A percentile compares a stretch with the other conserved stretches of the same genome.
phyloP scores from a whole-genome alignment of 1,140 invertebrate genomes.

The Cydia fagiglandana region DNA sequence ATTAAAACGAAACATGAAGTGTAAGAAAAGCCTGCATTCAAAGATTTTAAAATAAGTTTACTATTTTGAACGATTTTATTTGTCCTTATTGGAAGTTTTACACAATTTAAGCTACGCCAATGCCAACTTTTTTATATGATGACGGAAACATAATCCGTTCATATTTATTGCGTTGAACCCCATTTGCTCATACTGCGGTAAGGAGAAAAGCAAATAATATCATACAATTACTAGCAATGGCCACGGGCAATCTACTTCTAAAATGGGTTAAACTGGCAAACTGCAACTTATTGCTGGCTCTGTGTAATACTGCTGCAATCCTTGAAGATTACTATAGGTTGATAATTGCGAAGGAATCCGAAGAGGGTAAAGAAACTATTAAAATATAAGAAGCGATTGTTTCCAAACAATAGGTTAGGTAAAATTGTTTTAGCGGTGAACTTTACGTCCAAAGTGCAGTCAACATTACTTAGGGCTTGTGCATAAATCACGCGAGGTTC shows the following conservation, averaged over 20 bases:
- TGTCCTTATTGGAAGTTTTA: too few relatives aligned
- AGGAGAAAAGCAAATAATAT: constrained; percentile 11
- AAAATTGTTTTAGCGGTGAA: not conserved
- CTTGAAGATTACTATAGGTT: constrained; percentile 18
- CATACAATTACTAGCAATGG: constrained; percentile 20
- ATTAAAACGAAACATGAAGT: too few relatives aligned
- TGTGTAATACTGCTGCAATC: constrained; percentile 20
- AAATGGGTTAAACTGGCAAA: constrained; percentile 21
- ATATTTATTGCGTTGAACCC: not conserved
- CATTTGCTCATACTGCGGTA: not conserved
- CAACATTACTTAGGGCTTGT: too few relatives aligned
- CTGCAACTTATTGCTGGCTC: constrained; percentile 13
- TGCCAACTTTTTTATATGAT: too few relatives aligned
- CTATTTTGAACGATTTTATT: too few relatives aligned
- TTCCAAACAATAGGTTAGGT: constrained; percentile 1
- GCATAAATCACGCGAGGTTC: too few relatives aligned
- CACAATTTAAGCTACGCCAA: too few relatives aligned
- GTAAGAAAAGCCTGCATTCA: not conserved
- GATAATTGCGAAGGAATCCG: constrained; percentile 8
- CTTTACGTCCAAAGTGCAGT: not conserved
- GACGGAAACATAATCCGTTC: too few relatives aligned
- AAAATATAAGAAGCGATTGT: constrained; percentile 16
- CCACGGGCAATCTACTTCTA: constrained; percentile 13
- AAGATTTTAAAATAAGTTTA: not conserved
- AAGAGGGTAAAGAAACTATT: constrained; percentile 7